Percentiles rank a stretch among this genome's conserved stretches.
These are phyloP conservation scores for Mustela nigripes DNA, from an alignment of 2,113 vertebrate species.

Conservation along the genomic window DNA sequence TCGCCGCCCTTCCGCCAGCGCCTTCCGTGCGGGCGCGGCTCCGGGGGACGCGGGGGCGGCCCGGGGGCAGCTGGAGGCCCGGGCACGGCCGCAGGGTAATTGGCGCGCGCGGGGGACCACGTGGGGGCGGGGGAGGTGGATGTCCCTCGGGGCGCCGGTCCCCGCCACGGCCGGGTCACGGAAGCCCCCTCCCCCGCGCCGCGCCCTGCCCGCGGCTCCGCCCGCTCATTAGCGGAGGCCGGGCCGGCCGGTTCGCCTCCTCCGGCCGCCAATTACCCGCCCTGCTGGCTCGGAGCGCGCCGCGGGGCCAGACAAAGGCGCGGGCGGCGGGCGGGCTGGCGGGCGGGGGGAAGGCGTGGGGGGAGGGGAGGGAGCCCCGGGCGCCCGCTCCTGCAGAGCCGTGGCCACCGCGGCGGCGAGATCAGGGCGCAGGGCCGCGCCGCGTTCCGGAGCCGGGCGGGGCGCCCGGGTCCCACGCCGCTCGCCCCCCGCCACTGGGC, in stretches of 20 bases:
- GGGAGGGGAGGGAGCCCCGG: constrained; percentile 45
- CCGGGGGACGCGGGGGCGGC: constrained; percentile 60
- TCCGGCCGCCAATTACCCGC: constrained; percentile 82
- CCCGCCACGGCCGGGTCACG: background rate
- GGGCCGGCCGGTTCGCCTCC: constrained; percentile 64
- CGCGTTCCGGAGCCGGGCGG: constrained; percentile 55
- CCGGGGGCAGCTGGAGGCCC: constrained; percentile 71
- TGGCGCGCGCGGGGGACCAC: constrained; percentile 46
- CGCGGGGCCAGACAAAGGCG: constrained; percentile 80
- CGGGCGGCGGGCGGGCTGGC: constrained; percentile 52
- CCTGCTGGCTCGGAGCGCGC: constrained; percentile 77
- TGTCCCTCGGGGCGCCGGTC: constrained; percentile 21
- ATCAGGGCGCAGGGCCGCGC: constrained; percentile 67
- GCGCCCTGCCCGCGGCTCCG: constrained; percentile 75
- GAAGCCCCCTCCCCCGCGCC: constrained; percentile 28
- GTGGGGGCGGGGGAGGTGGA: background rate
- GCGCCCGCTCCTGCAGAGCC: constrained; percentile 75
- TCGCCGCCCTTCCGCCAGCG: background rate
- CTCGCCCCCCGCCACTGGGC: background rate
- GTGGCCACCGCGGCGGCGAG: constrained; percentile 11
- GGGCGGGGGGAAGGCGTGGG: background rate
- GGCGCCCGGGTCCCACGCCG: background rate
- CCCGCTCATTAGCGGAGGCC: constrained; percentile 84
- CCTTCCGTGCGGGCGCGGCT: constrained; percentile 61
- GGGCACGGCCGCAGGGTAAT: constrained; percentile 72